phyloP scores from a whole-genome alignment of 2,113 vertebrate genomes.

The Dicrurus megarhynchus region DNA sequence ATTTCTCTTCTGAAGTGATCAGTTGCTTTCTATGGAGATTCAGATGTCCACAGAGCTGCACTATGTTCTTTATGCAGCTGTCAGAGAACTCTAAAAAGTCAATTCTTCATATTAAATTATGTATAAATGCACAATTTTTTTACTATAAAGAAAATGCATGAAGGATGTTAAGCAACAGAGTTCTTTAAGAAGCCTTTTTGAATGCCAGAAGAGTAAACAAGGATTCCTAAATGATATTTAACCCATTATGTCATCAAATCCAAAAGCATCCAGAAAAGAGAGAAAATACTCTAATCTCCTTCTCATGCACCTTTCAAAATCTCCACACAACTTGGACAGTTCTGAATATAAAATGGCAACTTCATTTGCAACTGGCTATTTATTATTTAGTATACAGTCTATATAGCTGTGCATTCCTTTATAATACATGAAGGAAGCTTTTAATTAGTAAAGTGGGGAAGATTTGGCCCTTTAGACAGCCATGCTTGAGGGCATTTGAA shows the following conservation, averaged over 20 bases:
- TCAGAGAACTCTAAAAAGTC: background rate
- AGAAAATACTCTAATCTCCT: background rate
- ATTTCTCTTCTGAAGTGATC: conserved; percentile 19
- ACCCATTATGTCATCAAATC: background rate
- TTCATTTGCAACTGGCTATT: conserved; percentile 30
- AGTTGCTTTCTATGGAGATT: background rate
- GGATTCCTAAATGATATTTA: background rate
- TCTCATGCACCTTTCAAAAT: background rate
- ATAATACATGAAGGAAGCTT: conserved; percentile 47
- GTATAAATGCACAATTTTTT: background rate
- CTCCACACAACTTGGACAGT: background rate
- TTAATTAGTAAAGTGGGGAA: conserved; percentile 2
- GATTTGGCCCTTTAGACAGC: background rate
- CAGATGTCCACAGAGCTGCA: background rate
- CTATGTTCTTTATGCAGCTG: background rate
- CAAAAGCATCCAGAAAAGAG: background rate
- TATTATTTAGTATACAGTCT: conserved; percentile 45
- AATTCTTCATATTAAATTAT: conserved; percentile 20
- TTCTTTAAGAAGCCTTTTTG: background rate
- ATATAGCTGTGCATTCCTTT: background rate
- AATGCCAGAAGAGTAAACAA: background rate
- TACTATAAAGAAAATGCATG: background rate
- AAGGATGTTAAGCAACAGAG: background rate
- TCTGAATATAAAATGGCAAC: background rate
- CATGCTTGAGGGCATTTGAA: background rate